Conservation (phyloP, 2,797 vertebrate genomes). For the Pempheris klunzingeri region DNA sequence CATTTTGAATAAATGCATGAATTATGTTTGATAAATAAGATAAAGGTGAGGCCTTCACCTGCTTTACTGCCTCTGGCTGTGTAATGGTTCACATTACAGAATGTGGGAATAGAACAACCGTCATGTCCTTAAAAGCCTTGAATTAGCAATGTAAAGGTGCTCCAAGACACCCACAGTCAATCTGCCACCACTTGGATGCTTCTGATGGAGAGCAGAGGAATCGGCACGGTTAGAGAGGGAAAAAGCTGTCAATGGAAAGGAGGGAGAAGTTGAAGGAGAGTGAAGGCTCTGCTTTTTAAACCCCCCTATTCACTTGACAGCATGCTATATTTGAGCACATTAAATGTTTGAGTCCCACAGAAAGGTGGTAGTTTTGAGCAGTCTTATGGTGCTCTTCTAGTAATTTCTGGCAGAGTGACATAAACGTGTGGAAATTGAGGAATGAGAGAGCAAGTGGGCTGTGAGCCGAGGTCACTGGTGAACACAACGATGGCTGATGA, state of each 20-base stretch:
- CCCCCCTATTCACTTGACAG: slow-evolving; percentile 9
- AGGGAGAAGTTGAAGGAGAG: slow-evolving; percentile 8
- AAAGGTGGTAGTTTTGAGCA: slow-evolving; percentile 22
- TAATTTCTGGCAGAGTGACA: slow-evolving; percentile 23
- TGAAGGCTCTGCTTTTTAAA: slow-evolving; percentile 25
- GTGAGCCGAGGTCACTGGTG: slow-evolving; percentile 1
- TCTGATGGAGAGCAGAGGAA: slow-evolving; percentile 21
- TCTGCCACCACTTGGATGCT: slow-evolving; percentile 14
- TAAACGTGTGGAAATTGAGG: slow-evolving; percentile 13
- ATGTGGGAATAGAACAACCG: not conserved
- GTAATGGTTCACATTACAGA: not conserved
- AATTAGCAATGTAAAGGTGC: slow-evolving; percentile 28
- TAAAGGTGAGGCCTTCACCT: not conserved
- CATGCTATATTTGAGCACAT: slow-evolving; percentile 25
- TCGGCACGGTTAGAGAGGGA: not conserved
- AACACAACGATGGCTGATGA: slow-evolving; percentile 15
- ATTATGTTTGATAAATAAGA: slow-evolving; percentile 8
- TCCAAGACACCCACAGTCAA: slow-evolving; percentile 16
- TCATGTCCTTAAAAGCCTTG: slow-evolving; percentile 8
- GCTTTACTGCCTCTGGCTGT: too few species aligned
- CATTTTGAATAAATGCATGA: slow-evolving; percentile 16
- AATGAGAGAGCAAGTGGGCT: not conserved
- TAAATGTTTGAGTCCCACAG: slow-evolving; percentile 17
- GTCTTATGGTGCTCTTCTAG: not conserved
- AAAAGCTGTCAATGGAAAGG: slow-evolving; percentile 9